These are phyloP conservation scores for Okapia johnstoni DNA, from an alignment of 2,113 vertebrate genomes.

Conservation along the genomic window DNA sequence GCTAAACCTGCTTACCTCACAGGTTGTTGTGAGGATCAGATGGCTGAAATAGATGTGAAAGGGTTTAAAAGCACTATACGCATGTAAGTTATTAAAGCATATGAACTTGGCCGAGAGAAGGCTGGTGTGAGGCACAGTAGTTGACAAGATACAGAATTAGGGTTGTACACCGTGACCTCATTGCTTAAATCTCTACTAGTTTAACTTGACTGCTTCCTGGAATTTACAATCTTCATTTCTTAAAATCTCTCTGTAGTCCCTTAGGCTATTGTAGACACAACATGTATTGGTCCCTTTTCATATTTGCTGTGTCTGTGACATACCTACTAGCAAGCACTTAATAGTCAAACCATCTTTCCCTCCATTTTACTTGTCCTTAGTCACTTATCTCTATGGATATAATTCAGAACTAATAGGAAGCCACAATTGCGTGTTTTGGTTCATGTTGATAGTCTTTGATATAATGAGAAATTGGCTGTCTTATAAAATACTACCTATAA, in stretches of 20 bases:
- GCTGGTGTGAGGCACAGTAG: neutral
- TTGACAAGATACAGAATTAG: neutral
- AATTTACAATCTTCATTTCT: conserved; percentile 27
- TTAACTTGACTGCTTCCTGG: conserved; percentile 15
- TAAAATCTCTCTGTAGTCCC: neutral
- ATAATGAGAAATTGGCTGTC: conserved; percentile 27
- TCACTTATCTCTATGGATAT: neutral
- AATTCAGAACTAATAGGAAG: neutral
- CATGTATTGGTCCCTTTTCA: neutral
- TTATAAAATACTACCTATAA: conserved; percentile 30
- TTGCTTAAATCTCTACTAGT: conserved; percentile 22
- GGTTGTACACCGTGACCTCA: neutral
- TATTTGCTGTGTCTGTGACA: neutral
- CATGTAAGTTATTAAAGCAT: conserved; percentile 21
- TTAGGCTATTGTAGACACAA: neutral
- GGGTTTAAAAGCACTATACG: conserved; percentile 21
- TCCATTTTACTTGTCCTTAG: neutral
- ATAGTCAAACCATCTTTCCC: neutral
- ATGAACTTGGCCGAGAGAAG: neutral
- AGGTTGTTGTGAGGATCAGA: conserved; percentile 68
- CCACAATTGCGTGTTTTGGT: neutral
- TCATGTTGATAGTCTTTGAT: neutral
- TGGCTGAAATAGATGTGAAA: conserved; percentile 52
- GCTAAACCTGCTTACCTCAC: conserved; percentile 67
- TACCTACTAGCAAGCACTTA: neutral